Base-by-base conservation (phyloP, 2,888 invertebrate species). In the Vandiemenella viatica region DNA sequence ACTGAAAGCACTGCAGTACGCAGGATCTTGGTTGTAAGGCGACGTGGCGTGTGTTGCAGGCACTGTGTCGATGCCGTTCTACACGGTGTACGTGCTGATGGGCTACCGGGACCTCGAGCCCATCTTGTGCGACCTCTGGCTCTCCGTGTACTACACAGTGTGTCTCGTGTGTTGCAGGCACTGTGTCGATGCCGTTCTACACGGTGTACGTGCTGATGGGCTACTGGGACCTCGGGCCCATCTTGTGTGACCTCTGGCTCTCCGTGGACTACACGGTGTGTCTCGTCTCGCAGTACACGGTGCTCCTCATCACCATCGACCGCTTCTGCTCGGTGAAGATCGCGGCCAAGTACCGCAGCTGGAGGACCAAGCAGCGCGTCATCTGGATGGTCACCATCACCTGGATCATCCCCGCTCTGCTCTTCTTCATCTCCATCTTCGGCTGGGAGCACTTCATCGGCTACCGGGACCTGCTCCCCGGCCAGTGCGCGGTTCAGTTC, bases 371-470 rank as follows among this genome's bases (percentile, higher is more conserved):
- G 62, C 82, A 82, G 54, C 79, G 88, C 58, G 95, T 96, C 13
- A 81, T 93, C 53, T 86, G 87, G 76, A 93, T 96, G 90, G 90
- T 42, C 20, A 85, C 88, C 4, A 83, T 92, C 41, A 95, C 93
- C 0, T 97, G 96, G 96, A 86, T 95, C 48, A 85, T 98, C 58
- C 98, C 98, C 43, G 88, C 92, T 1, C 70, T 95, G 50, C 72
- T 98, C 8, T 98, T 98, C 69, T 97, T 97, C 68, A 91, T 92
- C 56, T 92, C 93, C 54, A 97, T 99, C 57, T 95, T 98, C 63
- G 97, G 97, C 40, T 98, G 97, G 95, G 96, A 96, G 63, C 92
- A 93, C 65, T 97, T 97, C 62, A 86, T 92, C 42, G 96, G 96
- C 17, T 86, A 83, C 62, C 74, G 95, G 52, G 90, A 93, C 59